phyloP scores from a whole-genome alignment of 2,888 invertebrate genomes.

The Drosophila buzzatii region DNA sequence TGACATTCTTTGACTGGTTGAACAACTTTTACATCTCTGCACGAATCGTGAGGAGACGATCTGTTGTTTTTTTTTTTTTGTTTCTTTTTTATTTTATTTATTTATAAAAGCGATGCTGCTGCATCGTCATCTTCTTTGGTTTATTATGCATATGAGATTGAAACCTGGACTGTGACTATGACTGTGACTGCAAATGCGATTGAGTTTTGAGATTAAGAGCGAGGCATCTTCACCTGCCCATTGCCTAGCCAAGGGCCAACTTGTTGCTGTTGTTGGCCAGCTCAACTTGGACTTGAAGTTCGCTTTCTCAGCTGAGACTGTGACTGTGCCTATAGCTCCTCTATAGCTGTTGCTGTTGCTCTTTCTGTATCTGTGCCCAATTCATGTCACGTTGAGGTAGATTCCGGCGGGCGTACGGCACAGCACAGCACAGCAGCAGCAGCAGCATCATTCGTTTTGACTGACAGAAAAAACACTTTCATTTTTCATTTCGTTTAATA shows the following conservation, averaged over 20 bases:
- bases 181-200: constrained; percentile 24
- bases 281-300: constrained; percentile 53
- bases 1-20: constrained; percentile 71
- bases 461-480: constrained; percentile 72
- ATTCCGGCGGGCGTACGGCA: constrained; percentile 49
- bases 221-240: constrained; percentile 47
- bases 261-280: constrained; percentile 54
- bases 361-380: constrained; percentile 55
- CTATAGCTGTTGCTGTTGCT: constrained; percentile 3
- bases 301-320: constrained; percentile 55
- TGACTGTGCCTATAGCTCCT: constrained; percentile 14
- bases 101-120: constrained; percentile 2
- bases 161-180: constrained; percentile 19
- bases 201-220: constrained; percentile 15
- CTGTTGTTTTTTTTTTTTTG: not conserved
- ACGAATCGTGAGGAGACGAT: constrained; percentile 10
- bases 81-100: constrained; percentile 1
- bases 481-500: constrained; percentile 78
- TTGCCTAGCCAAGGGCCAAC: constrained; percentile 1
- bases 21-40: constrained; percentile 76
- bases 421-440: constrained; percentile 22
- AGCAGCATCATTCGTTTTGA: constrained; percentile 49
- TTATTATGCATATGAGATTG: constrained; percentile 67
- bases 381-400: constrained; percentile 74
- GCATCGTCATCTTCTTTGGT: constrained; percentile 46